Conservation (phyloP, 1,140 invertebrate species). For the Bombyx mandarina region DNA sequence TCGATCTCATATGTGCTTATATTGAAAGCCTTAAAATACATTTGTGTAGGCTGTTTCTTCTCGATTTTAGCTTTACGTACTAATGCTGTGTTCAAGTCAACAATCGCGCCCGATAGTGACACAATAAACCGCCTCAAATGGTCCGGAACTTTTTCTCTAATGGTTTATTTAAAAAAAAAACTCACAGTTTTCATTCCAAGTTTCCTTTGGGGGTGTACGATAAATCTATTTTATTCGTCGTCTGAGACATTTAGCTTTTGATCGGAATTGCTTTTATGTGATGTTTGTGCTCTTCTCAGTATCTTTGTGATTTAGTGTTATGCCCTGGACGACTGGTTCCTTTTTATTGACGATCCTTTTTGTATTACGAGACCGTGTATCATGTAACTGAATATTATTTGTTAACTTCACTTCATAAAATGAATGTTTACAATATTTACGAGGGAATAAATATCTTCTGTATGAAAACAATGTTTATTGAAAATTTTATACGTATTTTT, state of each 20-base stretch:
- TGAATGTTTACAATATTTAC: too few relatives aligned
- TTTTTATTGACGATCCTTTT: constrained; percentile 10
- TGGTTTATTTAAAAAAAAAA: constrained; percentile 64
- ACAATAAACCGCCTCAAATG: constrained; percentile 65
- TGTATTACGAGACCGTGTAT: constrained; percentile 5
- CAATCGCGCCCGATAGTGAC: constrained; percentile 51
- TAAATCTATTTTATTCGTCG: constrained; percentile 60
- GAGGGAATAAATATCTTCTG: too few relatives aligned
- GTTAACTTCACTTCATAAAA: too few relatives aligned
- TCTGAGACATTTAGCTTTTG: constrained; percentile 51
- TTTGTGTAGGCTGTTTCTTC: too few relatives aligned
- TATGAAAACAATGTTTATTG: too few relatives aligned
- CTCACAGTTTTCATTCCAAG: constrained; percentile 59
- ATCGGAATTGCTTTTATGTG: constrained; percentile 62
- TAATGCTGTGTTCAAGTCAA: constrained; percentile 35
- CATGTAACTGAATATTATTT: constrained; percentile 1
- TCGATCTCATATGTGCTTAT: too few relatives aligned
- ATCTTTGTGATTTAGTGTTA: constrained; percentile 52
- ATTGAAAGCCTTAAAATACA: too few relatives aligned
- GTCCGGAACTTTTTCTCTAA: constrained; percentile 67
- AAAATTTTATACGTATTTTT: too few relatives aligned
- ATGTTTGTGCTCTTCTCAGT: constrained; percentile 55
- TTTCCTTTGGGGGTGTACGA: constrained; percentile 38
- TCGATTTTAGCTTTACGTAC: constrained; percentile 8
- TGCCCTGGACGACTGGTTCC: constrained; percentile 35